Evolutionary conservation across 2,888 invertebrate species (phyloP).

Genomic region (Diachrysia chrysitis): DNA sequence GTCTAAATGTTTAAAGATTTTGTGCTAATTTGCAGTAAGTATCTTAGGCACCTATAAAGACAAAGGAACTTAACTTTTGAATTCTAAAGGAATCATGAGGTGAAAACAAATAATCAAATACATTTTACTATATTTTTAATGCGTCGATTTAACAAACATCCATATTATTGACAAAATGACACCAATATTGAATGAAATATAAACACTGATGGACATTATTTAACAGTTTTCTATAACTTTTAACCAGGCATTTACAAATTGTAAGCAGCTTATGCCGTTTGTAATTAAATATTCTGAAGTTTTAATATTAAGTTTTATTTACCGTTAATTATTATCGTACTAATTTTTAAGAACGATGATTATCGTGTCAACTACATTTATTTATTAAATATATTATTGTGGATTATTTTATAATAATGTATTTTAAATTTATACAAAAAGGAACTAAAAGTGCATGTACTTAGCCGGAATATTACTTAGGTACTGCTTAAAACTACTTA

Average conservation of each 20-base stretch:
- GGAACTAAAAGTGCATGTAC: conserved; percentile 85
- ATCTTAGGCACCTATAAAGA: too few relatives aligned
- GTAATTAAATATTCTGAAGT: conserved; percentile 20
- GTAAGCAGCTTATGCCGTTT: conserved; percentile 39
- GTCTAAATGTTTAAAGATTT: too few relatives aligned
- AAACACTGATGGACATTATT: conserved; percentile 81
- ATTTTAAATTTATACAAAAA: conserved; percentile 81
- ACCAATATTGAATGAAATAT: conserved; percentile 48
- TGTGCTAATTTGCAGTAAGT: too few relatives aligned
- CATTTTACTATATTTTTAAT: conserved; percentile 5
- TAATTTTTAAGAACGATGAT: conserved; percentile 31
- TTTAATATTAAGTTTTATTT: conserved; percentile 21
- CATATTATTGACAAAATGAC: conserved; percentile 8
- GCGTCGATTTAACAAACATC: conserved; percentile 3
- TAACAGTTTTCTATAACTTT: conserved; percentile 84
- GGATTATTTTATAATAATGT: conserved; percentile 67
- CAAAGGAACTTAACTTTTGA: too few relatives aligned
- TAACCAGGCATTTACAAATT: conserved; percentile 63
- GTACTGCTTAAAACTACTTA: conserved; percentile 72
- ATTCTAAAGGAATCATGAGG: too few relatives aligned
- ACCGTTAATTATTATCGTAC: conserved; percentile 38
- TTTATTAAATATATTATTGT: conserved; percentile 54
- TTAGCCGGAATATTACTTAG: conserved; percentile 76
- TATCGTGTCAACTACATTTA: conserved; percentile 60
- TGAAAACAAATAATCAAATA: background rate